phyloP scores from a whole-genome alignment of 2,888 invertebrate genomes.

The Nemapogon koenigi region DNA sequence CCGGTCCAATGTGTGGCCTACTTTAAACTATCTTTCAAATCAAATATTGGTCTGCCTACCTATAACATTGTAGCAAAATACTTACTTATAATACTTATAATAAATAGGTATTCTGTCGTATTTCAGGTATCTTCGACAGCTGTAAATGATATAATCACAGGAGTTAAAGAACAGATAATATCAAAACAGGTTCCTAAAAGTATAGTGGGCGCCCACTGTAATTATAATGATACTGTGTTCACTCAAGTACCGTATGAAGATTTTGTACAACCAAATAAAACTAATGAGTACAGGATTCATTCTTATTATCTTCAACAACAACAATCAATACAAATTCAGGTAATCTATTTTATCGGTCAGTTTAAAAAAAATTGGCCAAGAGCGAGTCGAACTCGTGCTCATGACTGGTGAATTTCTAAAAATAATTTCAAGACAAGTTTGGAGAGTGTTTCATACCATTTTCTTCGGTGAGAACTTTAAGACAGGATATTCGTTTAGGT shows the following conservation, averaged over 20 bases:
- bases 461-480: too few relatives aligned
- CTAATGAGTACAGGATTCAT: slow-evolving; percentile 58
- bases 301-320: slow-evolving; percentile 43
- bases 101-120: slow-evolving; percentile 10
- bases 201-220: slow-evolving; percentile 43
- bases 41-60: too few relatives aligned
- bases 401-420: too few relatives aligned
- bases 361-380: slow-evolving; percentile 15
- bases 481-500: too few relatives aligned
- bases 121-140: slow-evolving; percentile 34
- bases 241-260: slow-evolving; percentile 61
- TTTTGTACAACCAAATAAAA: slow-evolving; percentile 59
- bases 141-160: slow-evolving; percentile 32
- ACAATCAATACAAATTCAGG: slow-evolving; percentile 35
- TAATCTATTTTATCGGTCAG: slow-evolving; percentile 16
- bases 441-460: too few relatives aligned
- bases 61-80: neutral
- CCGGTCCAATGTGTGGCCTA: too few relatives aligned
- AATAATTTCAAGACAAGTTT: too few relatives aligned
- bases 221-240: slow-evolving; percentile 35
- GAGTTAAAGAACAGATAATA: slow-evolving; percentile 35
- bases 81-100: neutral
- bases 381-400: too few relatives aligned
- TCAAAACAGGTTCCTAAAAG: slow-evolving; percentile 41
- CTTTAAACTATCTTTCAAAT: too few relatives aligned